Conservation (phyloP, 2,797 vertebrate species). For the Brachyalestes nurse region DNA sequence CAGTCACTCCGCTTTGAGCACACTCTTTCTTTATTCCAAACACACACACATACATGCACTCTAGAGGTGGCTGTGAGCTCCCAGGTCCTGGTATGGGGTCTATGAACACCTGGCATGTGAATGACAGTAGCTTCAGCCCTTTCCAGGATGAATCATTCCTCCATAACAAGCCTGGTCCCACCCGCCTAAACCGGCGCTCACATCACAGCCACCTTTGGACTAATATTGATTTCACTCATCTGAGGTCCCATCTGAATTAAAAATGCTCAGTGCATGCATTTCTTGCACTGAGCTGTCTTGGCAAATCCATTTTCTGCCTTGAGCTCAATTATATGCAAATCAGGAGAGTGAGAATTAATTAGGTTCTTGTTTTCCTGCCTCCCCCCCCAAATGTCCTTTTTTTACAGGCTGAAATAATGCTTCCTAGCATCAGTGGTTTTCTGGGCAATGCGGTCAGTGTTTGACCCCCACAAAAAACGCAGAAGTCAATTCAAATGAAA, state of each 20-base stretch:
- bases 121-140: slow-evolving; percentile 40
- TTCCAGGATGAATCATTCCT: slow-evolving; percentile 35
- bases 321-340: slow-evolving; percentile 53
- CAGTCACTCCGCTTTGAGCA: neutral
- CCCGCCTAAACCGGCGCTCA: neutral
- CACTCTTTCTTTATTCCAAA: neutral
- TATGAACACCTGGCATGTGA: slow-evolving; percentile 45
- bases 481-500: slow-evolving; percentile 16
- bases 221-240: slow-evolving; percentile 31
- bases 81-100: slow-evolving; percentile 28
- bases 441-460: neutral
- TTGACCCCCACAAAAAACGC: neutral
- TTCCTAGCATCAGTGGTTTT: slow-evolving; percentile 1
- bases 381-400: neutral
- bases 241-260: slow-evolving; percentile 15
- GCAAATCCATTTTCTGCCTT: slow-evolving; percentile 36
- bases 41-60: slow-evolving; percentile 21
- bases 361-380: slow-evolving; percentile 30
- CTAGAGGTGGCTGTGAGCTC: slow-evolving; percentile 16
- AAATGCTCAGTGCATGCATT: slow-evolving; percentile 16
- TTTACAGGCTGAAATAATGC: slow-evolving; percentile 4
- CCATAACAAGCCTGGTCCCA: slow-evolving; percentile 19
- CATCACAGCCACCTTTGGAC: slow-evolving; percentile 24
- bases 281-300: slow-evolving; percentile 16
- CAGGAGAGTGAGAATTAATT: slow-evolving; percentile 49